These are phyloP conservation scores for Limnodromus scolopaceus DNA, from an alignment of 2,797 vertebrate genomes.

Conservation along the genomic window DNA sequence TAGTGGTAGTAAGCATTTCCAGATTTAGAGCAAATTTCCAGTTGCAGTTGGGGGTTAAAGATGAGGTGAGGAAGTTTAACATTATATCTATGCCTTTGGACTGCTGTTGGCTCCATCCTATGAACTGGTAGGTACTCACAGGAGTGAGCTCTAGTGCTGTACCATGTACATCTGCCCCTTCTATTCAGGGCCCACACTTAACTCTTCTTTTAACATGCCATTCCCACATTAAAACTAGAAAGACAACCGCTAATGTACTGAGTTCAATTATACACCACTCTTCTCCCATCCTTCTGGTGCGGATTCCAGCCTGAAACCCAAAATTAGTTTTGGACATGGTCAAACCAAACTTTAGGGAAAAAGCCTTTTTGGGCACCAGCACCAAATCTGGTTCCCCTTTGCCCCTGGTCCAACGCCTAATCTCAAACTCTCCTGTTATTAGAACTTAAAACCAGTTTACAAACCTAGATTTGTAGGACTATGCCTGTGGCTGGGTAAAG, in stretches of 20 bases:
- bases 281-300: not conserved
- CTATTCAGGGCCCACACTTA: not conserved
- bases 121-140: fast-evolving
- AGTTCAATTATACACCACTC: not conserved
- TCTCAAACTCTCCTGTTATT: not conserved
- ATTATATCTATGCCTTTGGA: not conserved
- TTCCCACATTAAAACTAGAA: not conserved
- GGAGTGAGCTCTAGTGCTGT: not conserved
- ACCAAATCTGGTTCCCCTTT: not conserved
- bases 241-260: not conserved
- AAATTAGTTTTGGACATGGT: not conserved
- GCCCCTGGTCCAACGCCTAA: not conserved
- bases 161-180: not conserved
- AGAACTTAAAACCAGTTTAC: not conserved
- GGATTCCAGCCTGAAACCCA: not conserved
- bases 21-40: not conserved
- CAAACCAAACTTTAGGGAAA: not conserved
- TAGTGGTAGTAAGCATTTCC: not conserved
- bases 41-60: not conserved
- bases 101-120: not conserved
- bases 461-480: not conserved
- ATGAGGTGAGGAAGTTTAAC: not conserved
- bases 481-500: not conserved
- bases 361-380: not conserved
- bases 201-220: not conserved